Evolutionary conservation across 2,797 vertebrate genomes (phyloP), one percentile per base, ranked within the genome.

Genomic region (Sebastes glaucus): DNA sequence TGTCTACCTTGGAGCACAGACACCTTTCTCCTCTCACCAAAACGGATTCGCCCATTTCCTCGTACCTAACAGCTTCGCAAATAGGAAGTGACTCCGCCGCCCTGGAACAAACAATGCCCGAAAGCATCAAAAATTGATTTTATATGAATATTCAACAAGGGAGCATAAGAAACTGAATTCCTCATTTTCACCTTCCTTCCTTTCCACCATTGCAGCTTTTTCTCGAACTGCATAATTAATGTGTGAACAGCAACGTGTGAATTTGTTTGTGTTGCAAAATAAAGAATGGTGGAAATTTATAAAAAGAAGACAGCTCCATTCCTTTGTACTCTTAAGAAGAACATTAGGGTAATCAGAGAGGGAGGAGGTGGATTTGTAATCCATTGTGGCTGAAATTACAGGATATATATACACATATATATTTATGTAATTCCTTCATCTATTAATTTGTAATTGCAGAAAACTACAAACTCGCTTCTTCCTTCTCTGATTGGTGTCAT

Each of bases 171-270:
- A 94, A 92, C 88, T 89, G 88, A 93, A 95, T 92, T 94, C 93
- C 94, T 96, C 93, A 96, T 97, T 97, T 96, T 97, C 97, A 97
- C 97, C 96, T 97, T 97, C 93, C 88, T 90, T 86, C 87, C 74
- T 92, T 94, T 96, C 94, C 95, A 94, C 93, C 95, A 93, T 94
- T 94, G 94, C 95, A 95, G 96, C 94, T 95, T 94, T 96, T 97
- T 96, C 91, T 95, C 93, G 95, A 94, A 94, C 94, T 97, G 97
- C 96, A 97, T 97, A 97, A 97, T 97, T 97, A 97, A 96, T 93
- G 96, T 93, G 94, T 89, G 95, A 95, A 94, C 87, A 83, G 92
- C 92, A 87, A 95, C 84, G 95, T 96, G 96, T 94, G 95, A 96
- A 96, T 95, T 91, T 96, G 95, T 96, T 96, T 95, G 92, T 93